Percentiles rank a stretch among this genome's conserved stretches.
Evolutionary conservation across 1,140 invertebrate species (phyloP).

Genomic region (Belonocnema kinseyi): DNA sequence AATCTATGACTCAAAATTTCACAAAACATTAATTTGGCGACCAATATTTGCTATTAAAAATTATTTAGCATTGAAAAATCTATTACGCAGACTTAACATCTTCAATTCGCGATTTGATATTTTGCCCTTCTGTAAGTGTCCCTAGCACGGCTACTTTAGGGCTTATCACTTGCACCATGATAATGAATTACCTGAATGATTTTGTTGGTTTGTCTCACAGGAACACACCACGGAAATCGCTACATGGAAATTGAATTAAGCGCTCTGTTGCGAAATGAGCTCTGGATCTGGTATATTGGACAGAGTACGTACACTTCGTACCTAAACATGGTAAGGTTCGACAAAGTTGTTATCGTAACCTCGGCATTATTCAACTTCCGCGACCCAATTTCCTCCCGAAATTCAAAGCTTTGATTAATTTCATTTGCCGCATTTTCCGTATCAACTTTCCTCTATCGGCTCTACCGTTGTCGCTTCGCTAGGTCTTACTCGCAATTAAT

Average conservation of each 20-base stretch:
- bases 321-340: neutral
- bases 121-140: no score
- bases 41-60: no score
- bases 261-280: slow-evolving; percentile 48
- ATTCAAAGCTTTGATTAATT: slow-evolving; percentile 18
- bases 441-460: neutral
- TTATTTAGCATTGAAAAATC: no score
- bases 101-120: no score
- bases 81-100: no score
- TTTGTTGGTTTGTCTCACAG: slow-evolving; percentile 5
- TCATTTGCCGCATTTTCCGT: neutral
- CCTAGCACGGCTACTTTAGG: no score
- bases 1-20: no score
- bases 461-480: neutral
- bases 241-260: slow-evolving; percentile 59
- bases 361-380: slow-evolving; percentile 23
- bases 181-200: neutral
- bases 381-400: slow-evolving; percentile 10
- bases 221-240: slow-evolving; percentile 41
- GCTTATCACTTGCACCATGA: neutral
- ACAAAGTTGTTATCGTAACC: slow-evolving; percentile 18
- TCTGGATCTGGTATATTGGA: neutral
- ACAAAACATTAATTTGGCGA: no score
- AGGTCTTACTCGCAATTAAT: neutral
- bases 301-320: neutral